These are phyloP conservation scores for Octopus sinensis DNA, from an alignment of 1,140 invertebrate genomes.

Conservation along the genomic window DNA sequence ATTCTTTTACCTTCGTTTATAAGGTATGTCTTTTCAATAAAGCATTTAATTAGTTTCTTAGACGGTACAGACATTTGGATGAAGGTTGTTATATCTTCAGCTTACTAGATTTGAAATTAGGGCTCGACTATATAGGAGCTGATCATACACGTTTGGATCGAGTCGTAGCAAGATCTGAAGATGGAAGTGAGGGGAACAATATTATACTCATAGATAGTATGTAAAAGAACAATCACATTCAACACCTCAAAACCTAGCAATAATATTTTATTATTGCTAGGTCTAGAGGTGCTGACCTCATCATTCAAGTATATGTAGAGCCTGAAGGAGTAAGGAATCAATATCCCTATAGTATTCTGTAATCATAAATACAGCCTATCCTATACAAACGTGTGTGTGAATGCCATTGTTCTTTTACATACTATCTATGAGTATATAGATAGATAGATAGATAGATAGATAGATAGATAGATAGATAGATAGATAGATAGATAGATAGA, in stretches of 20 bases:
- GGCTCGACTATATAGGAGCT: too few relatives aligned
- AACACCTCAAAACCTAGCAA: not conserved
- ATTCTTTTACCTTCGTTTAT: too few relatives aligned
- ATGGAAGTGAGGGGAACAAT: too few relatives aligned
- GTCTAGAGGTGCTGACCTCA: not conserved
- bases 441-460: not conserved
- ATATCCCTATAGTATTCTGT: not conserved
- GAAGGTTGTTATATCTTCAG: too few relatives aligned
- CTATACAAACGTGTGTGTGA: not conserved
- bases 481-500: conserved; percentile 3
- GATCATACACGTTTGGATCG: too few relatives aligned
- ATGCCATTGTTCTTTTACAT: not conserved
- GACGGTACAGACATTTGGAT: too few relatives aligned
- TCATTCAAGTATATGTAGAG: not conserved
- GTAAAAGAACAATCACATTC: too few relatives aligned
- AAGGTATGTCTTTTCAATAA: too few relatives aligned
- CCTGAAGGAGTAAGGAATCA: not conserved
- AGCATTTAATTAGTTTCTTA: too few relatives aligned
- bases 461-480: conserved; percentile 3
- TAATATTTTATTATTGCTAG: not conserved
- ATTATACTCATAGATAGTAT: too few relatives aligned
- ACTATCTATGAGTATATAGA: not conserved
- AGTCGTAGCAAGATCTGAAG: too few relatives aligned
- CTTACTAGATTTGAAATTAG: too few relatives aligned
- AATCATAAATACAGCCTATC: not conserved